Base-by-base conservation (phyloP, 2,113 vertebrate genomes). In the Blennius ocellaris region DNA sequence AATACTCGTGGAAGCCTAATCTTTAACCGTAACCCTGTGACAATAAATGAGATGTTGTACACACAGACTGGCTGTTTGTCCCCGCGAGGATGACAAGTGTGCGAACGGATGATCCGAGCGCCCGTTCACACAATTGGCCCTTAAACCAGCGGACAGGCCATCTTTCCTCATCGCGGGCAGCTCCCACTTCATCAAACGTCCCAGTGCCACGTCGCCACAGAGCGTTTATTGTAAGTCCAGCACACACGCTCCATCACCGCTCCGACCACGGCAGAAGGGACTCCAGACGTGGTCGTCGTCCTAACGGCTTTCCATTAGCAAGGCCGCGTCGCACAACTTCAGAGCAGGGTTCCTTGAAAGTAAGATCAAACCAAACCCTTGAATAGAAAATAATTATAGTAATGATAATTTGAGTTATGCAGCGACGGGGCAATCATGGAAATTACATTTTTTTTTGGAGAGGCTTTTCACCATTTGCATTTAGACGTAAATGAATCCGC, bases 121-220 rank as follows among this genome's bases (percentile, higher is more conserved):
- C 44, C 12, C 15, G 7, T 30, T 5, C n/a, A 57, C 38, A 12
- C 48, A 6, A 2, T 53, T 44, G 41, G 71, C 69, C 44, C 63
- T 55, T 38, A 6, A 43, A 61, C 68, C 47, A 69, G 81, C 87
- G 82, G 83, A 78, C 62, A 2, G 47, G 47, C 36, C 73, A 62
- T 63, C 80, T 75, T 77, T 65, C 39, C 66, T 76, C 61, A 78
- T 62, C 65, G 72, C 59, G 56, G 36, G 11, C 11, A 14, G 56
- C 51, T 54, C 62, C 62, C 47, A 8, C 45, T 8, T 15, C 66
- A 66, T 86, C 76, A 80, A 62, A 77, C 62, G 54, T 51, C 58
- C 41, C 57, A 53, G 53, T 6, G 12, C 51, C 76, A 44, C 50
- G 5, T 54, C 41, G n/a, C 65, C 58, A 8, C 53, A 57, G 21